Evolutionary conservation across 2,888 invertebrate species (phyloP).

Genomic region (Xanthostigma xanthostigma): DNA sequence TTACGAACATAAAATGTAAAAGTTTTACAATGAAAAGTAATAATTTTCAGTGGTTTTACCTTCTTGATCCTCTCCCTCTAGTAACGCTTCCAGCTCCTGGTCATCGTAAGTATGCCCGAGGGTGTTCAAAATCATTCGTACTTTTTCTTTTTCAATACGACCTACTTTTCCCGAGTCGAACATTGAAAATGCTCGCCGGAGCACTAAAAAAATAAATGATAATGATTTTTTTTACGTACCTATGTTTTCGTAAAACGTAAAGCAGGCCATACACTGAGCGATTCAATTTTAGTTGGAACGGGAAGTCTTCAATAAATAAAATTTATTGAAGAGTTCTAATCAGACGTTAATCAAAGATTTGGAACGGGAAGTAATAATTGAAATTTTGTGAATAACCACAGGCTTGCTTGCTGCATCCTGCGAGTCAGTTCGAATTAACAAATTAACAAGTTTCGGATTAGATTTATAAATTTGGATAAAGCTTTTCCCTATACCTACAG

Average conservation of each 20-base stretch:
- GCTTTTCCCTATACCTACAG: too few relatives aligned
- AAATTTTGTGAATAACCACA: too few relatives aligned
- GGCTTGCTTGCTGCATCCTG: too few relatives aligned
- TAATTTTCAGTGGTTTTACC: slow-evolving; percentile 33
- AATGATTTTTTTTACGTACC: slow-evolving; percentile 1
- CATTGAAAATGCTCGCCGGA: slow-evolving; percentile 69
- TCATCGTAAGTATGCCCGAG: slow-evolving; percentile 70
- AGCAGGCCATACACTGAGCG: too few relatives aligned
- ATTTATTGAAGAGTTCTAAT: too few relatives aligned
- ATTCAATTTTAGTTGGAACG: too few relatives aligned
- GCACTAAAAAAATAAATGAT: slow-evolving; percentile 36
- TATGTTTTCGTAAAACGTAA: not conserved
- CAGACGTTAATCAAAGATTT: too few relatives aligned
- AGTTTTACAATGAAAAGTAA: not conserved
- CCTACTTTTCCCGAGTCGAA: slow-evolving; percentile 69
- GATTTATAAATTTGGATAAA: too few relatives aligned
- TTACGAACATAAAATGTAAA: not conserved
- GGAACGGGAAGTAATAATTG: too few relatives aligned
- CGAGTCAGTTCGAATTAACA: too few relatives aligned
- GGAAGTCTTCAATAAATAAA: too few relatives aligned
- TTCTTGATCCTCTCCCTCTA: slow-evolving; percentile 64
- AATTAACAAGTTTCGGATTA: too few relatives aligned
- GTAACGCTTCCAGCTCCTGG: slow-evolving; percentile 57
- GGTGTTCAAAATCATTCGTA: slow-evolving; percentile 63
- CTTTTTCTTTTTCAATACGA: slow-evolving; percentile 64